Evolutionary conservation across 2,113 vertebrate species (phyloP).

Genomic region (Meriones unguiculatus): DNA sequence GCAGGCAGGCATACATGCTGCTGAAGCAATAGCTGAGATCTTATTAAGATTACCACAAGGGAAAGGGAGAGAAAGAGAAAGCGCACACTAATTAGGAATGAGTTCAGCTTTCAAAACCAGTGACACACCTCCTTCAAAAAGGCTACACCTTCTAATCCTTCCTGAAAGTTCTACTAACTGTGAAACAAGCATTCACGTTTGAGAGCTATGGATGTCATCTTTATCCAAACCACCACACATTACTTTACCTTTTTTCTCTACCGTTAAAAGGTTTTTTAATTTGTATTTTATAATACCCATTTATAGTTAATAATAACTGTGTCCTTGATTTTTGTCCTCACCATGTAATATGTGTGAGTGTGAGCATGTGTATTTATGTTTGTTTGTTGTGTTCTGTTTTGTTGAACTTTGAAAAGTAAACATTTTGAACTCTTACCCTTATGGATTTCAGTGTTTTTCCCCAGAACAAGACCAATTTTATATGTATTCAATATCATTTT

Average conservation of each 20-base stretch:
- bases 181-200: background rate
- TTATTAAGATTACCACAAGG: background rate
- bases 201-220: background rate
- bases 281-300: constrained; percentile 34
- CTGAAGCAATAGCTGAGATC: background rate
- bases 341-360: background rate
- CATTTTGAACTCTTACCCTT: constrained; percentile 4
- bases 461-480: background rate
- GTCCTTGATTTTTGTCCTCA: constrained; percentile 3
- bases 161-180: background rate
- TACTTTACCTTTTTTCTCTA: background rate
- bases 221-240: background rate
- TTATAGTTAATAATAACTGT: constrained; percentile 20
- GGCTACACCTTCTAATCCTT: background rate
- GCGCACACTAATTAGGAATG: background rate
- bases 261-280: background rate
- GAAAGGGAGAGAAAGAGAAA: background rate
- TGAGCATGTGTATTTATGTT: background rate
- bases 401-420: constrained; percentile 54
- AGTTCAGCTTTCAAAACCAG: background rate
- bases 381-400: constrained; percentile 7
- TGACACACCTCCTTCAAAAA: background rate
- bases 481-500: background rate
- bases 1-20: background rate
- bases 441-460: constrained; percentile 28